A percentile compares a stretch with the other conserved stretches of the same genome.
Evolutionary conservation across 2,113 vertebrate genomes (phyloP).

Genomic region (Formicarius rufipectus): DNA sequence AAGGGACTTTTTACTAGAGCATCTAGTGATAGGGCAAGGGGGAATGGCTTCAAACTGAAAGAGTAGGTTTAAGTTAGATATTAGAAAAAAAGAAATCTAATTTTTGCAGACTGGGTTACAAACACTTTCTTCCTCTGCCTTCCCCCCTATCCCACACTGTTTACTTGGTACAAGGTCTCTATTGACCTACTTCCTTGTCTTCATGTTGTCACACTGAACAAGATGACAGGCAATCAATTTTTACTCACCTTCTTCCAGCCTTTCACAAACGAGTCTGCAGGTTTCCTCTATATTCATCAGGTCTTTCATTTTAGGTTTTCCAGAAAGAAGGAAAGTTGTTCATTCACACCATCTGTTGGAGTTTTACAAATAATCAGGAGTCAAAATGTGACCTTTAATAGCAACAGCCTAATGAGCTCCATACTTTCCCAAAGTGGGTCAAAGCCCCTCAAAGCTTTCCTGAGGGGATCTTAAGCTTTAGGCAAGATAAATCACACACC

Average conservation of each 20-base stretch:
- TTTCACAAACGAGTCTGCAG: not conserved
- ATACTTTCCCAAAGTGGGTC: not conserved
- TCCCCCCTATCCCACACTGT: too few species aligned
- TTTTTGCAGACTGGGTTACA: not conserved
- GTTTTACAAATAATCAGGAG: not conserved
- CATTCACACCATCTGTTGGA: not conserved
- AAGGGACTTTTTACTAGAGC: not conserved
- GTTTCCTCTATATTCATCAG: fast-evolving
- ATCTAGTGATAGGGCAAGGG: not conserved
- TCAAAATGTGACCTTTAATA: not conserved
- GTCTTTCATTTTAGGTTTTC: not conserved
- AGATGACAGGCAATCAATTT: not conserved
- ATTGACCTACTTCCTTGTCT: not conserved
- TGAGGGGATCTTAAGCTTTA: not conserved
- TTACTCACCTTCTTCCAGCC: not conserved
- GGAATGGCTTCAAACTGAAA: not conserved
- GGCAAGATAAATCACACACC: not conserved
- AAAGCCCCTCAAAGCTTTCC: not conserved
- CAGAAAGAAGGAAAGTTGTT: not conserved
- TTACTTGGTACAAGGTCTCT: not conserved
- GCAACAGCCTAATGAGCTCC: not conserved
- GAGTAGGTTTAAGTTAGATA: fast-evolving
- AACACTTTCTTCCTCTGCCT: not conserved
- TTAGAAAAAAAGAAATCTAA: not conserved
- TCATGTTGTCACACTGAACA: not conserved